Base-by-base conservation (phyloP, 1,140 invertebrate genomes). In the Cydia splendana region DNA sequence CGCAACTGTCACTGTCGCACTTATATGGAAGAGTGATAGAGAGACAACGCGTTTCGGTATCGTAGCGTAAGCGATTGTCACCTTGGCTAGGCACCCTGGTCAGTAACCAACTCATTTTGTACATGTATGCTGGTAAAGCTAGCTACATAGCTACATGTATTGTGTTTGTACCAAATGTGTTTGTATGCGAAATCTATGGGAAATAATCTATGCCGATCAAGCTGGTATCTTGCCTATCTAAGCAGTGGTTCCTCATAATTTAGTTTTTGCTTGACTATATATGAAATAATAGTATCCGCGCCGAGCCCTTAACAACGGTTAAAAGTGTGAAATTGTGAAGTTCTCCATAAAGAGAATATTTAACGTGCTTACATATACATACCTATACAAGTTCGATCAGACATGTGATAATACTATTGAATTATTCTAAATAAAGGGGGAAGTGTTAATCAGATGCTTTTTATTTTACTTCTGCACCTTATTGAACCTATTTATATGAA, bases 321-420 rank as follows among this genome's bases (percentile, higher is more conserved):
- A 34, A 7, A 38, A 20, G 30, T 34, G 15, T 38, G 18, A 42
- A 18, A 45, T 5, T 45, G 34, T 71, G 65, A 69, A 30, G 24
- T 69, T 71, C 67, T 71, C 67, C 75, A 75, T 53, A 77, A 85
- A 82, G 78, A 81, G 82, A 84, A 84, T 83, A 87, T 87, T 87
- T 89, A 84, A 85, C 83, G 85, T 82, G 88, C 89, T 90, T 89
- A 85, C 28, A 9, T 83, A 87, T 83, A 87, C 89, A 89, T 89
- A 85, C 65, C 9, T 84, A 87, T 82, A 85, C 81, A 88, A 87
- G 87, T 85, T 88, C 83, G 84, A 89, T 90, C 88, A 85, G 86
- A 90, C 85, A 89, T 90, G 90, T 91, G 90, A 91, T 91, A 91
- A 87, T 87, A 87, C 79, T 87, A 89, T 87, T 86, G 85, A 83